phyloP scores from a whole-genome alignment of 2,797 vertebrate genomes.

The Synaphobranchus kaupii region DNA sequence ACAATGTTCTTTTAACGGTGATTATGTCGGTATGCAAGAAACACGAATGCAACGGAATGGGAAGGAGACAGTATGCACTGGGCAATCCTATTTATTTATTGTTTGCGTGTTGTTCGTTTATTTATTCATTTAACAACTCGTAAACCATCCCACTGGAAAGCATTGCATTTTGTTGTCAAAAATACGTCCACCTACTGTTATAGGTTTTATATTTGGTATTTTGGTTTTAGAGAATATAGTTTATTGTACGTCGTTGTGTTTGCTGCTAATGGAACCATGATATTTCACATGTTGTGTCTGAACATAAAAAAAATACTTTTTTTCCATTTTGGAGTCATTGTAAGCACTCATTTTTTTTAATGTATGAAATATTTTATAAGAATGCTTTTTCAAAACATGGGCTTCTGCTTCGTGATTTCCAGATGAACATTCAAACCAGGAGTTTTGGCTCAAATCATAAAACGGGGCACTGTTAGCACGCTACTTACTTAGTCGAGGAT shows the following conservation, averaged over 20 bases:
- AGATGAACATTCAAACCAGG: constrained; percentile 37
- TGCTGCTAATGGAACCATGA: constrained; percentile 42
- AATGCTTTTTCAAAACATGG: constrained; percentile 64
- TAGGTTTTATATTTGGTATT: constrained; percentile 60
- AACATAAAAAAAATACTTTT: constrained; percentile 45
- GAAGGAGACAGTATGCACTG: constrained; percentile 61
- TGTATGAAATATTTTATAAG: constrained; percentile 65
- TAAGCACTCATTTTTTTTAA: constrained; percentile 61
- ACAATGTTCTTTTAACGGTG: constrained; percentile 74
- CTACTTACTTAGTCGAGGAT: constrained; percentile 64
- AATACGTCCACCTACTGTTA: constrained; percentile 55
- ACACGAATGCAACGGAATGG: constrained; percentile 62
- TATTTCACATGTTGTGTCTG: constrained; percentile 44
- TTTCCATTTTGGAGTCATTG: constrained; percentile 55
- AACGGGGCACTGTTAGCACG: constrained; percentile 59
- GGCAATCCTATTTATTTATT: constrained; percentile 69
- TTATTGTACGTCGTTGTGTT: constrained; percentile 48
- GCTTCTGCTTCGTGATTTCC: constrained; percentile 59
- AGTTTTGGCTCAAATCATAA: constrained; percentile 53
- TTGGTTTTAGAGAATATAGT: constrained; percentile 54
- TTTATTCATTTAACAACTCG: constrained; percentile 54
- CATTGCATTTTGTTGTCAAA: constrained; percentile 50
- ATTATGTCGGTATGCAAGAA: constrained; percentile 77
- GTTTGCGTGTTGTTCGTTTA: constrained; percentile 63
- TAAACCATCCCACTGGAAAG: constrained; percentile 51